phyloP scores from a whole-genome alignment of 2,113 vertebrate genomes.

The Turnix velox region DNA sequence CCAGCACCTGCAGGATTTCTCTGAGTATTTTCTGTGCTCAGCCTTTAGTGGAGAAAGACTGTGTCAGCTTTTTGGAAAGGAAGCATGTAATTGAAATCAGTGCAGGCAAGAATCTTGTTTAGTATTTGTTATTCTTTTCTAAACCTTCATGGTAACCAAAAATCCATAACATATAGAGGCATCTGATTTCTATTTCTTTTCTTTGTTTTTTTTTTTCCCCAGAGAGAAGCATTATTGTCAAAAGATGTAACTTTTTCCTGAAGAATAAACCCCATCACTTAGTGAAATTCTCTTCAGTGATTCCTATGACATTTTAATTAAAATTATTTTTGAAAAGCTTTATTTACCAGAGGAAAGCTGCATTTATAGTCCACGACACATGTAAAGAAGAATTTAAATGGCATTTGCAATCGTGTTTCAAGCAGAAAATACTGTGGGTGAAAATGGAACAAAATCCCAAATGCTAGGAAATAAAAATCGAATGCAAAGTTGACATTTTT shows the following conservation, averaged over 20 bases:
- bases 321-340: conserved; percentile 37
- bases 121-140: neutral
- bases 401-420: neutral
- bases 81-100: neutral
- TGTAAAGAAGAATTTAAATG: neutral
- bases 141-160: neutral
- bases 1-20: neutral
- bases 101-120: neutral
- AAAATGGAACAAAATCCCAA: conserved; percentile 6
- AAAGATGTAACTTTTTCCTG: neutral
- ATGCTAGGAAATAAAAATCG: neutral
- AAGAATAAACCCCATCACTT: neutral
- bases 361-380: neutral
- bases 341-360: conserved; percentile 23
- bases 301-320: conserved; percentile 28
- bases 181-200: neutral
- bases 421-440: neutral
- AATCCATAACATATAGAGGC: neutral
- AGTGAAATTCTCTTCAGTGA: neutral
- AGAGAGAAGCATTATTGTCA: neutral
- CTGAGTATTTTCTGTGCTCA: neutral
- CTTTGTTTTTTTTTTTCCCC: neutral
- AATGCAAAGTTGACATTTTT: neutral
- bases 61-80: neutral
- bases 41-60: neutral